Evolutionary conservation across 1,140 invertebrate species (phyloP), one percentile per base, ranked within the genome.

Genomic region (Heliothis subflexa): DNA sequence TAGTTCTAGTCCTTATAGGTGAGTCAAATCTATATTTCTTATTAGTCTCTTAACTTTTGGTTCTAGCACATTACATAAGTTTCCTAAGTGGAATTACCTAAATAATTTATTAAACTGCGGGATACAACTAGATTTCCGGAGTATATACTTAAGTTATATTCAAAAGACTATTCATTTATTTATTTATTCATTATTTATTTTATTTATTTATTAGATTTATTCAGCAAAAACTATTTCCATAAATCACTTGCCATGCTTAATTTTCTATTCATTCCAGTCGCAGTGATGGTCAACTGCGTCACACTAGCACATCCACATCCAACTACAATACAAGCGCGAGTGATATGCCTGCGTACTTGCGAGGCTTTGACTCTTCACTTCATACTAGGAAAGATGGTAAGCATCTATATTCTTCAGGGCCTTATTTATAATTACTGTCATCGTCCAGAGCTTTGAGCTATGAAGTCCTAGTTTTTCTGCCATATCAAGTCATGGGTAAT

Each of bases 1-100:
- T 10, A 97, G 97, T 85, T 98, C 98, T 28, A 98, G 98, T 93
- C 98, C 98, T 10, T 99, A 99, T 87, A 96, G 96, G 94, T 96
- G 93, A 80, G 54, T 62, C 55, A 61, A 40, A 40, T 0, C 28
- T 61, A 28, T 14, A 18, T 21, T 21, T 28, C 33, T 33, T 33
- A 7, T 33, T 2, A 33, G 0, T 33, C 0, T 33, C n/a, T 25
- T 25, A 40, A 7, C 33, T 40, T 7, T 9, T 40, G 33, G 5
- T 40, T 40, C 33, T 40, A 5, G 0, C 33, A 9, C 5, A 40
- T 40, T 9, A 40, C 33, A 9, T 40, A 40, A 9, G 33, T 40
- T 40, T 40, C 33, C 33, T n/a, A 40, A 7, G 4, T 40, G 33
- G 33, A 40, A 9, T 40, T 40, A 40, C 1, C 33, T 33, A 1